These are phyloP conservation scores for Myathropa florea DNA, from an alignment of 2,888 invertebrate genomes.

Conservation along the genomic window DNA sequence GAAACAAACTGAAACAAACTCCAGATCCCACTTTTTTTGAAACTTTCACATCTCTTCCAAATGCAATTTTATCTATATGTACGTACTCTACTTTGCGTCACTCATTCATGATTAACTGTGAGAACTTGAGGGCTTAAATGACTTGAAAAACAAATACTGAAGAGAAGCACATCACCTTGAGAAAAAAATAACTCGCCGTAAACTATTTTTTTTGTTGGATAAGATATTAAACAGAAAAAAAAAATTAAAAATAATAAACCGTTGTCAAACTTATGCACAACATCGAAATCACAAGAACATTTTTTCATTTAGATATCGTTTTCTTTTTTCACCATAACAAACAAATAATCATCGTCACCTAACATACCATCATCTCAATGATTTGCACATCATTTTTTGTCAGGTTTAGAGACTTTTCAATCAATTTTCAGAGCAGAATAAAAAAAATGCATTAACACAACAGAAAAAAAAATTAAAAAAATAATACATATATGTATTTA, in stretches of 20 bases:
- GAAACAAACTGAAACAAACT: slow-evolving; percentile 10
- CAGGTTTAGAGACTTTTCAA: neutral
- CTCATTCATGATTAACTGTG: slow-evolving; percentile 43
- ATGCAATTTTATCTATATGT: neutral
- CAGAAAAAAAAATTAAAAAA: slow-evolving; percentile 7
- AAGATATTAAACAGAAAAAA: neutral
- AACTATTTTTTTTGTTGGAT: neutral
- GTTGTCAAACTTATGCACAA: slow-evolving; percentile 56
- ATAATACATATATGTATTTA: neutral
- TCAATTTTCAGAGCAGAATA: slow-evolving; percentile 21
- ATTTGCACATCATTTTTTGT: slow-evolving; percentile 45
- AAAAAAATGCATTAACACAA: slow-evolving; percentile 42
- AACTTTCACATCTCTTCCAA: slow-evolving; percentile 53
- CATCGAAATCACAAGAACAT: slow-evolving; percentile 65
- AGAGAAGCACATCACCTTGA: slow-evolving; percentile 63
- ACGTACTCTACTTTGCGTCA: slow-evolving; percentile 21
- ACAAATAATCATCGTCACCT: slow-evolving; percentile 31
- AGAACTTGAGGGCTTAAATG: slow-evolving; percentile 21
- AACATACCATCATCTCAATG: slow-evolving; percentile 26
- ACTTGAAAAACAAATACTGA: slow-evolving; percentile 12
- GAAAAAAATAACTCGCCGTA: neutral
- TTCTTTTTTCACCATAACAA: slow-evolving; percentile 38
- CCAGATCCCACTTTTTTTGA: slow-evolving; percentile 60
- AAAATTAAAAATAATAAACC: slow-evolving; percentile 51
- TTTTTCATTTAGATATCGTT: slow-evolving; percentile 7